Evolutionary conservation across 1,140 invertebrate species (phyloP).

Genomic region (Cryptotermes secundus): DNA sequence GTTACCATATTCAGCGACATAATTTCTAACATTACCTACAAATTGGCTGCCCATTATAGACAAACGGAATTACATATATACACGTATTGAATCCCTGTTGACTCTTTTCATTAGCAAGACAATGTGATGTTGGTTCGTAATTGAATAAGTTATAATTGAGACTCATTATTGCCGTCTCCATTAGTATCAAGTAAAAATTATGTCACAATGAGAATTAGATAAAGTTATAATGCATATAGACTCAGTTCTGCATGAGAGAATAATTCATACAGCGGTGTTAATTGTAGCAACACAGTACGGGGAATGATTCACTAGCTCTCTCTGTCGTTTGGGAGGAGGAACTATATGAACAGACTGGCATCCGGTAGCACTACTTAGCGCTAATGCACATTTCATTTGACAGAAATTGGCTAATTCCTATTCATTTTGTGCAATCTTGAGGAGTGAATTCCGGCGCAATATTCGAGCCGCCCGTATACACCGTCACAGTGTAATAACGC

Average conservation of each 20-base stretch:
- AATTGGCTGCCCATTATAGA: too few species aligned
- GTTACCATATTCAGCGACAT: too few species aligned
- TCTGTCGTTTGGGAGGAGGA: neutral
- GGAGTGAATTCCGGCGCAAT: conserved; percentile 32
- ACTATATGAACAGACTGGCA: conserved; percentile 29
- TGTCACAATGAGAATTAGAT: neutral
- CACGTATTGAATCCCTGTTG: too few species aligned
- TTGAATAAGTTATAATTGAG: too few species aligned
- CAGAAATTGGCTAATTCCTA: conserved; percentile 47
- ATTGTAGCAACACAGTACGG: neutral
- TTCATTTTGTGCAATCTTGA: conserved; percentile 43
- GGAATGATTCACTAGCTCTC: neutral
- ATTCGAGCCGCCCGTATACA: conserved; percentile 21
- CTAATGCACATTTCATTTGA: conserved; percentile 48
- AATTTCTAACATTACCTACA: too few species aligned
- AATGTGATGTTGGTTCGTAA: too few species aligned
- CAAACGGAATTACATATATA: too few species aligned
- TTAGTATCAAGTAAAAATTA: neutral
- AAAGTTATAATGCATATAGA: neutral
- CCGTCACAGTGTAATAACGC: conserved; percentile 32
- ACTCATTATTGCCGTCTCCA: neutral
- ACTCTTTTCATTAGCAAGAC: too few species aligned
- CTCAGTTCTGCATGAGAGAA: neutral
- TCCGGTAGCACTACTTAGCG: conserved; percentile 38
- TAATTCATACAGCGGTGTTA: neutral